Conservation (phyloP, 2,113 vertebrate genomes). For the Actinemys pallida region DNA sequence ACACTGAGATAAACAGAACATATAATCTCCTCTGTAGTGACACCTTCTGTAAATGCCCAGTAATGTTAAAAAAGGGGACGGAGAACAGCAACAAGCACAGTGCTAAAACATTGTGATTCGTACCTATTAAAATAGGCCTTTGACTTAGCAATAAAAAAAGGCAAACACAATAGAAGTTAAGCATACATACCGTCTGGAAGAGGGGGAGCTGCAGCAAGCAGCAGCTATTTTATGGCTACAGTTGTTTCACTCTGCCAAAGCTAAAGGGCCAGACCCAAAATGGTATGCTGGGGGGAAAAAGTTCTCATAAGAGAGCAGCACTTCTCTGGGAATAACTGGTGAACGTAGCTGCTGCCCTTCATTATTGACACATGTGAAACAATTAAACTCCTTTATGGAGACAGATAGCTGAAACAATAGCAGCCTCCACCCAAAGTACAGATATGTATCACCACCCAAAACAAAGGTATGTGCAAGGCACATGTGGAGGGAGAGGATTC, state of each 20-base stretch:
- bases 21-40: no score
- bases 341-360: no score
- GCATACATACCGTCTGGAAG: background rate
- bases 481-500: no score
- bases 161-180: background rate
- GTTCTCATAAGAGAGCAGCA: background rate
- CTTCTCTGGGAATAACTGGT: background rate
- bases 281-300: background rate
- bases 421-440: no score
- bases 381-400: no score
- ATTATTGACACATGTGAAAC: no score
- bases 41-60: background rate
- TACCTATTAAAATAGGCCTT: background rate
- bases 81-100: background rate
- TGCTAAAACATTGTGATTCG: background rate
- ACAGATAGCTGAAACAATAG: no score
- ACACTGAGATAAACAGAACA: no score
- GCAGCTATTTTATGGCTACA: accelerated
- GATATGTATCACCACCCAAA: no score
- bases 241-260: background rate
- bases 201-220: background rate
- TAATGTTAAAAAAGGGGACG: background rate
- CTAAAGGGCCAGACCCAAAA: background rate
- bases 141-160: background rate
- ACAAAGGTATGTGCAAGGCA: no score